These are phyloP conservation scores for Rhagophthalmus giganteus DNA, from an alignment of 2,888 invertebrate species.

Conservation along the genomic window DNA sequence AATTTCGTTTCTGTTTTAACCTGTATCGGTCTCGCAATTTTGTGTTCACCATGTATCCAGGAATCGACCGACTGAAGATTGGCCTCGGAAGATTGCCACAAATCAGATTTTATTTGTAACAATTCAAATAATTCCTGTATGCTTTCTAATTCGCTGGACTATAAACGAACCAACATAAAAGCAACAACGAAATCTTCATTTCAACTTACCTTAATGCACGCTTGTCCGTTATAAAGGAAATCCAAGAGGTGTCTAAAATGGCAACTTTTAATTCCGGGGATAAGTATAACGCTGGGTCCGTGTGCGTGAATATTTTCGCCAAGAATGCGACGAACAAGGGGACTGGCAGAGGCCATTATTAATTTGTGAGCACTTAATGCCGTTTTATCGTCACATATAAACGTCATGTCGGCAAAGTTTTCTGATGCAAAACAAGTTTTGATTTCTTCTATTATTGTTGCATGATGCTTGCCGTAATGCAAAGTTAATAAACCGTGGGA, in stretches of 20 bases:
- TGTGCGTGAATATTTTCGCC: slow-evolving; percentile 72
- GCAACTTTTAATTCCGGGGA: slow-evolving; percentile 79
- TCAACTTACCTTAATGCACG: slow-evolving; percentile 69
- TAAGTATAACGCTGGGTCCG: slow-evolving; percentile 77
- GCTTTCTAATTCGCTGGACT: slow-evolving; percentile 80
- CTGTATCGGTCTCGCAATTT: slow-evolving; percentile 40
- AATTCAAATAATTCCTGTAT: slow-evolving; percentile 82
- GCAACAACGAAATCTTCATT: background rate
- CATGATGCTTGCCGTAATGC: slow-evolving; percentile 92
- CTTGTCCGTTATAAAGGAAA: slow-evolving; percentile 85
- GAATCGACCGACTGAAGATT: slow-evolving; percentile 53
- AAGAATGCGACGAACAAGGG: slow-evolving; percentile 76
- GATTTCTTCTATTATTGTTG: slow-evolving; percentile 88
- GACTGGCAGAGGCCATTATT: slow-evolving; percentile 85
- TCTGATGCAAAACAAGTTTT: slow-evolving; percentile 86
- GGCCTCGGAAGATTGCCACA: slow-evolving; percentile 63
- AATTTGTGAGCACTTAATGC: slow-evolving; percentile 81
- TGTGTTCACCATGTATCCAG: slow-evolving; percentile 37
- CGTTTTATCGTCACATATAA: slow-evolving; percentile 83
- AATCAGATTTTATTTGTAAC: slow-evolving; percentile 82
- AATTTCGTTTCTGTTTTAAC: slow-evolving; percentile 48
- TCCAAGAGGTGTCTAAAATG: slow-evolving; percentile 82
- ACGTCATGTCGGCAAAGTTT: slow-evolving; percentile 82
- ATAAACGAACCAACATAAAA: slow-evolving; percentile 45
- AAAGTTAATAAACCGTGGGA: slow-evolving; percentile 80